Evolutionary conservation across 2,797 vertebrate genomes (phyloP).

Genomic region (Ptychobarbus kaznakovi): DNA sequence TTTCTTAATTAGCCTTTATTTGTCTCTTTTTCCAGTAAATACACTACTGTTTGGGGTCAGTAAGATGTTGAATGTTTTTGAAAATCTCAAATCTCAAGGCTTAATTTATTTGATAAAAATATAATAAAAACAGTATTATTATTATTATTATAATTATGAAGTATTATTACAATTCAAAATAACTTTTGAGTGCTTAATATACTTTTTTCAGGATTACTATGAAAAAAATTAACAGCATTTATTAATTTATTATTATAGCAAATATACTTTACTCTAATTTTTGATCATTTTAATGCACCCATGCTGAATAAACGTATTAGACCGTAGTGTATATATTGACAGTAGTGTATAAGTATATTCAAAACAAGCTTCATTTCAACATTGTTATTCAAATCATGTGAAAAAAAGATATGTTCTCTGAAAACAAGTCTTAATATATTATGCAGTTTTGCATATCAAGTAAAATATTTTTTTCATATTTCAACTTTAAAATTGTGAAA

Average conservation of each 20-base stretch:
- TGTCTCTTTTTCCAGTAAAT: background rate
- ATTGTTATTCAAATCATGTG: background rate
- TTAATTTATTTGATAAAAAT: background rate
- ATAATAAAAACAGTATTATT: too few species aligned
- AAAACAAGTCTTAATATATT: background rate
- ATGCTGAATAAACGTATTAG: background rate
- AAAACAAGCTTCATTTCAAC: background rate
- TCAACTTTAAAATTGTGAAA: background rate
- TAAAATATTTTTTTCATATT: background rate
- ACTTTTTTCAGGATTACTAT: background rate
- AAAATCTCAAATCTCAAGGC: background rate
- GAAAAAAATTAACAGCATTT: background rate
- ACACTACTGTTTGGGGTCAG: background rate
- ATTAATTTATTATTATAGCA: background rate
- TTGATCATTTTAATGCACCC: background rate
- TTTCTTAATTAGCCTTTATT: background rate
- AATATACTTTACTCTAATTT: background rate
- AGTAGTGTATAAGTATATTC: background rate
- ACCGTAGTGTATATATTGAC: background rate
- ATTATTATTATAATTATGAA: too few species aligned
- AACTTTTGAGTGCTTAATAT: background rate
- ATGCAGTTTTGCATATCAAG: background rate
- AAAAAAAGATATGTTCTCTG: background rate
- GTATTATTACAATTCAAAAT: background rate
- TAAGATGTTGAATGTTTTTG: background rate